Evolutionary conservation across 2,888 invertebrate species (phyloP).

Genomic region (Thereva nobilitata): DNA sequence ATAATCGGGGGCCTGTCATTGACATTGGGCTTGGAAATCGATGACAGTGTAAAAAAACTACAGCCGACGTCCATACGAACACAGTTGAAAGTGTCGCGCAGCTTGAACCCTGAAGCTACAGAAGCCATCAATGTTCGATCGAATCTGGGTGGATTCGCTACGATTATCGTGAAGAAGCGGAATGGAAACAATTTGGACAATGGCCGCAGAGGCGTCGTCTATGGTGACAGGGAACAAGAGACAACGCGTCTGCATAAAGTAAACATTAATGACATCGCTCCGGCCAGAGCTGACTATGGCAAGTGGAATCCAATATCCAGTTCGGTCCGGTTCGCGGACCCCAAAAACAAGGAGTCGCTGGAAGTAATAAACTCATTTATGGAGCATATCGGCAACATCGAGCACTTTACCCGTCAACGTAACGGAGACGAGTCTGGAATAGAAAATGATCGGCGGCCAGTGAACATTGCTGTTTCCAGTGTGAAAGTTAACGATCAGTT

Average conservation of each 20-base stretch:
- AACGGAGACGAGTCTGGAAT: slow-evolving; percentile 51
- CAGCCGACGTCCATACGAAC: slow-evolving; percentile 69
- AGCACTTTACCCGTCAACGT: slow-evolving; percentile 27
- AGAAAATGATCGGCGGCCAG: slow-evolving; percentile 63
- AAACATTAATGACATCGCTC: slow-evolving; percentile 10
- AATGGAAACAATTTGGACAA: slow-evolving; percentile 60
- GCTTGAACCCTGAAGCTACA: slow-evolving; percentile 75
- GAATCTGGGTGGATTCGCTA: slow-evolving; percentile 74
- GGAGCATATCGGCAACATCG: slow-evolving; percentile 43
- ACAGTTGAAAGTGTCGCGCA: slow-evolving; percentile 75
- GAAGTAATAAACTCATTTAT: slow-evolving; percentile 45
- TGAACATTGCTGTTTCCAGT: slow-evolving; percentile 61
- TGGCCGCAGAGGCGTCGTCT: not conserved
- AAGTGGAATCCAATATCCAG: slow-evolving; percentile 56
- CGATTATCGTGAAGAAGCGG: slow-evolving; percentile 74
- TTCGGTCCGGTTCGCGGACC: slow-evolving; percentile 44
- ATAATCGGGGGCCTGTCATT: slow-evolving; percentile 11
- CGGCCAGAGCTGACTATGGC: slow-evolving; percentile 45
- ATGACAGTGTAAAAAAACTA: slow-evolving; percentile 20
- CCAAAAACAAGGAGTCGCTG: slow-evolving; percentile 41
- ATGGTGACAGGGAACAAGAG: not conserved
- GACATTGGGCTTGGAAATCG: slow-evolving; percentile 27
- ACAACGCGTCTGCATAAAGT: slow-evolving; percentile 21
- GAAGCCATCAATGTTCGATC: slow-evolving; percentile 78
- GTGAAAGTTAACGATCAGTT: slow-evolving; percentile 59